A percentile compares a stretch with the other conserved stretches of the same genome.
Conservation (phyloP, 2,113 vertebrate genomes). For the Ovis aries region DNA sequence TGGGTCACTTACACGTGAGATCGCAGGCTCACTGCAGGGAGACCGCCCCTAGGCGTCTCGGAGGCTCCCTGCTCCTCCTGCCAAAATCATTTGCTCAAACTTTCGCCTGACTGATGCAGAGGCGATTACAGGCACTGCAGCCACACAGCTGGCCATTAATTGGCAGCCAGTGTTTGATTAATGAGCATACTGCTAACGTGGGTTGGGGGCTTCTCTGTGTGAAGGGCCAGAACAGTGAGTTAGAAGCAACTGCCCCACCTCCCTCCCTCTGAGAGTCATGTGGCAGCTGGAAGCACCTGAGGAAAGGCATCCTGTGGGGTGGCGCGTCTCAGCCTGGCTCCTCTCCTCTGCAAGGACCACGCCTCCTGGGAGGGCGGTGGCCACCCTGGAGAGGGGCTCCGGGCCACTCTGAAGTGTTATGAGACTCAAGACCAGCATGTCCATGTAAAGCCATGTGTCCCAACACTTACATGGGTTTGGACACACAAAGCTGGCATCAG, state of each 20-base stretch:
- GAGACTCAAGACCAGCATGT: not conserved
- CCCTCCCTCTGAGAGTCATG: not conserved
- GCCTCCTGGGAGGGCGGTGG: fast-evolving
- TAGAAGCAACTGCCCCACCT: slow-evolving; percentile 3
- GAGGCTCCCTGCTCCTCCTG: not conserved
- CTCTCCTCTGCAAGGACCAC: fast-evolving
- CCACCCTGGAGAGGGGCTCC: not conserved
- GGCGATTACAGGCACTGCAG: not conserved
- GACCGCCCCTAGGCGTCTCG: not conserved
- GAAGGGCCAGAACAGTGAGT: slow-evolving; percentile 53
- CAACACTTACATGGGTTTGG: not conserved
- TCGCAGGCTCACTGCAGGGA: not conserved
- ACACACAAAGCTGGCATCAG: not conserved
- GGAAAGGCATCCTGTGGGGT: not conserved
- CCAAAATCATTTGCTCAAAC: slow-evolving; percentile 49
- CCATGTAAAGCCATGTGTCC: not conserved
- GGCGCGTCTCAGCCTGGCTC: not conserved
- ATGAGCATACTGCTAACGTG: not conserved
- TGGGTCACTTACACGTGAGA: not conserved
- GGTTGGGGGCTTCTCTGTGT: slow-evolving; percentile 55
- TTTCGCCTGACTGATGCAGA: slow-evolving; percentile 37
- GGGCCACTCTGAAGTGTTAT: not conserved
- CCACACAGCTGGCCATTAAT: slow-evolving; percentile 60
- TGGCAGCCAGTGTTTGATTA: slow-evolving; percentile 51
- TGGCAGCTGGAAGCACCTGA: slow-evolving; percentile 8